Percentiles rank a stretch among this genome's conserved stretches.
phyloP scores from a whole-genome alignment of 2,113 vertebrate species.

The Syngnathoides biaculeatus region DNA sequence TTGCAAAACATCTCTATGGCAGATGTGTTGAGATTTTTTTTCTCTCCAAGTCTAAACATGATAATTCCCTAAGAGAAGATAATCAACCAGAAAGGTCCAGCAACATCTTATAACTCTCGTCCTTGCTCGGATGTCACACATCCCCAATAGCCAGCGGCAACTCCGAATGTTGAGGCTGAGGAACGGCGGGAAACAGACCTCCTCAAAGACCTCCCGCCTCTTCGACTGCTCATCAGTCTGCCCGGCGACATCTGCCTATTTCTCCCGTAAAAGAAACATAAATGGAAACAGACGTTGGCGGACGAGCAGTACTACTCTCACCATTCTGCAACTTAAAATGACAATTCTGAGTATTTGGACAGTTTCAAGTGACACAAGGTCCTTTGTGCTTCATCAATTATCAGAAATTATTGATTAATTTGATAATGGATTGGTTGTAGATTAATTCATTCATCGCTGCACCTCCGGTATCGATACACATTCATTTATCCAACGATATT shows the following conservation, averaged over 20 bases:
- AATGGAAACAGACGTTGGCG: constrained; percentile 29
- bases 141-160: constrained; percentile 1
- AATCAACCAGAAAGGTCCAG: constrained; percentile 27
- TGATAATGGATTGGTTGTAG: too few species aligned
- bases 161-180: constrained; percentile 16
- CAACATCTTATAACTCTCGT: constrained; percentile 27
- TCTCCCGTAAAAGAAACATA: constrained; percentile 24
- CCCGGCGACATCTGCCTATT: constrained; percentile 14
- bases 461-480: too few species aligned
- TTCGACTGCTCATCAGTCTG: constrained; percentile 10
- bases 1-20: too few species aligned
- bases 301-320: neutral
- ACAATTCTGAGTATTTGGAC: neutral
- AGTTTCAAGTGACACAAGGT: too few species aligned
- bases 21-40: too few species aligned
- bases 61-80: constrained; percentile 17
- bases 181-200: constrained; percentile 19
- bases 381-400: too few species aligned
- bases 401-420: too few species aligned
- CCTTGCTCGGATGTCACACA: constrained; percentile 10
- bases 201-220: constrained; percentile 33
- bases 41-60: too few species aligned
- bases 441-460: too few species aligned
- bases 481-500: too few species aligned
- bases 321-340: neutral